Conservation (phyloP, 2,113 vertebrate species). For the Corythoichthys intestinalis region DNA sequence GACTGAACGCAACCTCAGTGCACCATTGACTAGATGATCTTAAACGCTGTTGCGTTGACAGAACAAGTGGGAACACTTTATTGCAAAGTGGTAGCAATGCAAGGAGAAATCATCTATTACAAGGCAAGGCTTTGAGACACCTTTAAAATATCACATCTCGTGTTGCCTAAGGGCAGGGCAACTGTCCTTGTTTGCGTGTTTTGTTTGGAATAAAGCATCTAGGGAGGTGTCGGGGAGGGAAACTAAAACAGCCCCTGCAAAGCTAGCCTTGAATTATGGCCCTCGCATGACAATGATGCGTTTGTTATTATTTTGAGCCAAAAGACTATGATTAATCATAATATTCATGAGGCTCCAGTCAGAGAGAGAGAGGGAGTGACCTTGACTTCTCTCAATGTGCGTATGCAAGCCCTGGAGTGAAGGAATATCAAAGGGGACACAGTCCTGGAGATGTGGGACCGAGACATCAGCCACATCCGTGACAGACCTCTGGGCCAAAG, state of each 20-base stretch:
- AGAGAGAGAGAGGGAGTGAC: slow-evolving; percentile 64
- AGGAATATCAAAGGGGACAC: slow-evolving; percentile 69
- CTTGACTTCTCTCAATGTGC: slow-evolving; percentile 67
- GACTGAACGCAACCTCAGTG: not conserved
- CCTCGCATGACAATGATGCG: slow-evolving; percentile 40
- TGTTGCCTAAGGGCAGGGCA: slow-evolving; percentile 18
- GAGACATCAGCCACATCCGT: slow-evolving; percentile 63
- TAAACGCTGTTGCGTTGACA: not conserved
- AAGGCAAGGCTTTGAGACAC: slow-evolving; percentile 2
- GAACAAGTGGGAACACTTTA: slow-evolving; percentile 2
- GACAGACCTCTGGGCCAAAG: slow-evolving; percentile 58
- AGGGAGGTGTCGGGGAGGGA: slow-evolving; percentile 13
- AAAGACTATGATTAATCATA: slow-evolving; percentile 69
- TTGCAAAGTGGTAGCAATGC: not conserved
- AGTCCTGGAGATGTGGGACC: slow-evolving; percentile 65
- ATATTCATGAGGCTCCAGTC: slow-evolving; percentile 68
- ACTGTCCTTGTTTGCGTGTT: slow-evolving; percentile 10
- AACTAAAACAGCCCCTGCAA: slow-evolving; percentile 36
- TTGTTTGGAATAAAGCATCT: slow-evolving; percentile 23
- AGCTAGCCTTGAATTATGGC: slow-evolving; percentile 42
- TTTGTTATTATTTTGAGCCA: slow-evolving; percentile 62
- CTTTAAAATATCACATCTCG: slow-evolving; percentile 1
- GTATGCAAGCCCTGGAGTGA: slow-evolving; percentile 59
- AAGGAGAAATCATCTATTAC: slow-evolving; percentile 1
- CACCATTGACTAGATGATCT: slow-evolving; percentile 5